A percentile compares a stretch with the other conserved stretches of the same genome.
phyloP scores from a whole-genome alignment of 2,797 vertebrate species.

The Coccyzus lansbergi region DNA sequence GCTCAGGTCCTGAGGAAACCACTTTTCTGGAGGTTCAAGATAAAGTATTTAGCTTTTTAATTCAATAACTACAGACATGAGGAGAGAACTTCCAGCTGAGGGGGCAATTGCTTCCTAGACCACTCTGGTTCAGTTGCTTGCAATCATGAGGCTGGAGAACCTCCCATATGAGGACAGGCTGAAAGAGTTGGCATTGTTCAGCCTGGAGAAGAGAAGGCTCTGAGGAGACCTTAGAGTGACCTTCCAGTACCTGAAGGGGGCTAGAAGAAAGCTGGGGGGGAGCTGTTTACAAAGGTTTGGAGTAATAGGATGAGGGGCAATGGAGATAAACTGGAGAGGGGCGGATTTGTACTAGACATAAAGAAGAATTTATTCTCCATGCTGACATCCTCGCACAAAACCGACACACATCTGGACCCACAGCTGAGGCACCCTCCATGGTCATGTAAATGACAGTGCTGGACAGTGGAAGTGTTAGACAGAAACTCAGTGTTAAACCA shows the following conservation, averaged over 20 bases:
- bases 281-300: no score
- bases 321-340: no score
- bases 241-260: no score
- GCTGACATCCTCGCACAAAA: neutral
- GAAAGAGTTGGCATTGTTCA: no score
- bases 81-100: neutral
- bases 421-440: fast-evolving
- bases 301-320: no score
- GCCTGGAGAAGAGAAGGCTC: no score
- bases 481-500: neutral
- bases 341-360: no score
- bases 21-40: neutral
- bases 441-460: neutral
- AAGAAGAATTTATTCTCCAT: no score
- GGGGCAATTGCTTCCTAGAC: neutral
- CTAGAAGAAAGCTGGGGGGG: no score
- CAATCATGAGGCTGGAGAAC: fast-evolving
- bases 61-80: fast-evolving
- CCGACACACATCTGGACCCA: neutral
- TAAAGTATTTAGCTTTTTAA: neutral
- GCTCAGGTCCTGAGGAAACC: neutral
- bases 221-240: no score
- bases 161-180: no score
- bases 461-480: neutral
- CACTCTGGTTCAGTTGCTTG: fast-evolving